Evolutionary conservation across 2,888 invertebrate genomes (phyloP).

Genomic region (Sphaerophoria rueppellii): DNA sequence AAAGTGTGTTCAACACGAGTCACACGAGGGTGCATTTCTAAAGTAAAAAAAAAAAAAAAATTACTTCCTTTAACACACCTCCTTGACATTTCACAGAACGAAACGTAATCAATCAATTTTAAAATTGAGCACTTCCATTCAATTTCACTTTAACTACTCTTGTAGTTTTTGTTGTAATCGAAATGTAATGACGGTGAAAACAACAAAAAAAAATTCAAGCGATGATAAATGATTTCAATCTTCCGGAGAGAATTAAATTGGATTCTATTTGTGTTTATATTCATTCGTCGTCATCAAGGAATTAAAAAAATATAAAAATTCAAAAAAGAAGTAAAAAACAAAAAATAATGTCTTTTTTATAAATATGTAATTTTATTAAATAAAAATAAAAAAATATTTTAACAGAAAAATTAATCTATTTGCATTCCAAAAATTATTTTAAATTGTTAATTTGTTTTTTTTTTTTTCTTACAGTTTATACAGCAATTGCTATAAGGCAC

Average conservation of each 20-base stretch:
- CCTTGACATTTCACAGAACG: conserved; percentile 45
- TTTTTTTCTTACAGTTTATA: conserved; percentile 59
- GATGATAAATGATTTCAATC: conserved; percentile 54
- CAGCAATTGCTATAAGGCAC: conserved; percentile 92
- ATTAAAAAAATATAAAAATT: conserved; percentile 7
- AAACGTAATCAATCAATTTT: conserved; percentile 68
- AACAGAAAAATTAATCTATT: conserved; percentile 57
- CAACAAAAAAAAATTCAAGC: neutral
- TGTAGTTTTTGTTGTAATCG: conserved; percentile 4
- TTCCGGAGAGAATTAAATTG: conserved; percentile 35
- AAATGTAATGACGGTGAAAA: neutral
- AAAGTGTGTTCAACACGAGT: conserved; percentile 66
- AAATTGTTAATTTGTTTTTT: conserved; percentile 74
- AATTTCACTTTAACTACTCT: conserved; percentile 30
- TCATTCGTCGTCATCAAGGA: conserved; percentile 32
- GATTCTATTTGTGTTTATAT: conserved; percentile 22
- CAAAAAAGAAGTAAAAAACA: conserved; percentile 21
- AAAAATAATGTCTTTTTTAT: conserved; percentile 21
- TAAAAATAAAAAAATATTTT: conserved; percentile 65
- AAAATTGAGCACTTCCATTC: conserved; percentile 51
- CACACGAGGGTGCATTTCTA: conserved; percentile 50
- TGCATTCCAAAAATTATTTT: conserved; percentile 36
- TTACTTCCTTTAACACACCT: conserved; percentile 42
- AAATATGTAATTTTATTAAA: conserved; percentile 51
- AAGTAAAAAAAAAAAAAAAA: conserved; percentile 50